phyloP scores from a whole-genome alignment of 2,113 vertebrate species.

The Nibea albiflora region DNA sequence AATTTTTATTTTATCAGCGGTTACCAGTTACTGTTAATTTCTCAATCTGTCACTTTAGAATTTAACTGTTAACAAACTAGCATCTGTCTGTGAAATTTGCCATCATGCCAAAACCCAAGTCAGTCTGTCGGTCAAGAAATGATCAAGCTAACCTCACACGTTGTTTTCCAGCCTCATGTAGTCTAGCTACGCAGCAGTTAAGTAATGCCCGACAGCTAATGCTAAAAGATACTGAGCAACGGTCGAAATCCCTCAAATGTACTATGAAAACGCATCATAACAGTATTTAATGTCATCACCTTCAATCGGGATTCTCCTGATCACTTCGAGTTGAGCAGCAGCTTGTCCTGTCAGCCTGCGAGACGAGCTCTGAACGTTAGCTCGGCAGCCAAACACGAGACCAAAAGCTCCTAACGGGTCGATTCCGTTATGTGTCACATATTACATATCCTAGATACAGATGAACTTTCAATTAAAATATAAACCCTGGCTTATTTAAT shows the following conservation, averaged over 20 bases:
- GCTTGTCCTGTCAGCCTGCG: not conserved
- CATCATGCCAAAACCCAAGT: not conserved
- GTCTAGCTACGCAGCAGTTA: not conserved
- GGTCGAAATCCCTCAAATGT: not conserved
- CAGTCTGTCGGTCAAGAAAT: not conserved
- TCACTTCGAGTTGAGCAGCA: not conserved
- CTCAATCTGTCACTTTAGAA: not conserved
- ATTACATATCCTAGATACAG: not conserved
- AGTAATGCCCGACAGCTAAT: not conserved
- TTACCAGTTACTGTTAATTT: not conserved
- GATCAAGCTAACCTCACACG: not conserved
- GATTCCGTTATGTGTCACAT: not conserved
- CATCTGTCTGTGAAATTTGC: not conserved
- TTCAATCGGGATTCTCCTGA: not conserved
- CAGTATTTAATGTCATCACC: conserved; percentile 10
- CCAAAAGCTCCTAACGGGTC: not conserved
- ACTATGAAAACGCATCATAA: not conserved
- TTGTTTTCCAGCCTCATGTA: not conserved
- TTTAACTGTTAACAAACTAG: not conserved
- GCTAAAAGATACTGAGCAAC: not conserved
- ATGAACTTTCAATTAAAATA: not conserved
- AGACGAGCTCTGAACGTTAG: not conserved
- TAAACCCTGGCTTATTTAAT: not conserved
- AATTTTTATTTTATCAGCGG: not conserved
- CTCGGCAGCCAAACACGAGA: not conserved